Base-by-base conservation (phyloP, 2,888 invertebrate species). In the Phasia obesa region DNA sequence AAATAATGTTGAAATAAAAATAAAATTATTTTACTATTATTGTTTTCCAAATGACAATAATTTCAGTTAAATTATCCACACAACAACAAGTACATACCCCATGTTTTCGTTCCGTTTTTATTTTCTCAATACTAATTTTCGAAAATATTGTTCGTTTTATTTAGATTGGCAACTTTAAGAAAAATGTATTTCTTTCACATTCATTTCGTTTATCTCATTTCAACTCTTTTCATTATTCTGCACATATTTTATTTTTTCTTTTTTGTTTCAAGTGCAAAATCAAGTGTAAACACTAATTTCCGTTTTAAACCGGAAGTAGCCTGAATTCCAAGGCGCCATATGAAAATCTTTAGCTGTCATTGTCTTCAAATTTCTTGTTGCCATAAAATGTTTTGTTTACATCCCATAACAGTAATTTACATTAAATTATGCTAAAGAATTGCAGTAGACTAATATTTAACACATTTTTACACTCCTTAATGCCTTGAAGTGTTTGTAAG, bases 291-390 rank as follows among this genome's bases (percentile, higher is more conserved):
- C 47, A 65, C 19, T 64, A 51, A 78, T 82, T 74, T 82, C 74
- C 78, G 64, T 62, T 62, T 62, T 70, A 25, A 70, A 59, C 19
- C 77, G 82, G 82, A 82, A 77, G 69, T 74, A 69, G 78, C 73
- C 82, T 38, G 69, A 64, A 77, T 69, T 69, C 38, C 53, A 27
- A 67, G 69, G 51, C 73, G 67, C 76, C 71, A 71, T 47, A 65
- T 25, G 44, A 44, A 73, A 73, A 81, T 77, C 42, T 62, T 69
- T 49, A 62, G 11, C 4, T 64, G 77, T 69, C 77, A 77, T 51
- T 82, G 62, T 25, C 35, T 21, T 62, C 4, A 7, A 62, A 27
- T 47, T 21, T 9, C 6, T 17, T 47, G 9, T 53, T 44, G 7
- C 11, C 15, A 17, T 23, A n/a, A 35, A 31, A 27, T 47, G 2